Base-by-base conservation (phyloP, 2,888 invertebrate genomes). In the Scelioninae gen. 2 region DNA sequence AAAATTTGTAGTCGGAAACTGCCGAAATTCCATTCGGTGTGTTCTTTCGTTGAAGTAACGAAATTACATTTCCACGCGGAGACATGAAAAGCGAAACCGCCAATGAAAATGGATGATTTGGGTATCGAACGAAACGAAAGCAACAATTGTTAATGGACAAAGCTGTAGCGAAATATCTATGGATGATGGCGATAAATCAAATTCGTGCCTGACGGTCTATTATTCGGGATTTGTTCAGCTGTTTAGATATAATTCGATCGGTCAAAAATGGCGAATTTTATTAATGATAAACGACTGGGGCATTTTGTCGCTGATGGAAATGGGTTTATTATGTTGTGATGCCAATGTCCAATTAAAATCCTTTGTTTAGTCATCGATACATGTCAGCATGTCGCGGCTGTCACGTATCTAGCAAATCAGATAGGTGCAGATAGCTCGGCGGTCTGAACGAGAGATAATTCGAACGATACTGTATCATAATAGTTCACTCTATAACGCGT, bases 341-440 rank as follows among this genome's bases (percentile, higher is more conserved):
- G 63, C 58, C 63, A 58, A 63, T 58, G 74, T 68, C 53, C 68
- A 74, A 74, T 74, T 71, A 74, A 71, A 74, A 71, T 43, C 71
- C 55, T 68, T 71, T 71, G 68, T 74, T 70, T 71, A 55, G 64
- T 60, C 68, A 64, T 63, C 67, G 70, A 70, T 70, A 55, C 50
- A 68, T 41, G 67, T 67, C 43, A 63, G 35, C 65, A 35, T 70
- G 69, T 64, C 68, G 65, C 65, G 57, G 28, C 50, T 60, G 65
- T 69, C 69, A 69, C 60, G 33, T 60, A 60, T 52, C 53, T 35
- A 46, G 61, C 61, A 67, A 73, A 73, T 65, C 71, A 53, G 55
- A 57, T 63, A 50, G 57, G 39, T 22, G 41, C 45, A 45, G 74
- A 71, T 71, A 68, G 52, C 61, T 68, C 68, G 28, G 7, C 71